Base-by-base conservation (phyloP, 1,140 invertebrate species). In the Ptiloglossa arizonensis region DNA sequence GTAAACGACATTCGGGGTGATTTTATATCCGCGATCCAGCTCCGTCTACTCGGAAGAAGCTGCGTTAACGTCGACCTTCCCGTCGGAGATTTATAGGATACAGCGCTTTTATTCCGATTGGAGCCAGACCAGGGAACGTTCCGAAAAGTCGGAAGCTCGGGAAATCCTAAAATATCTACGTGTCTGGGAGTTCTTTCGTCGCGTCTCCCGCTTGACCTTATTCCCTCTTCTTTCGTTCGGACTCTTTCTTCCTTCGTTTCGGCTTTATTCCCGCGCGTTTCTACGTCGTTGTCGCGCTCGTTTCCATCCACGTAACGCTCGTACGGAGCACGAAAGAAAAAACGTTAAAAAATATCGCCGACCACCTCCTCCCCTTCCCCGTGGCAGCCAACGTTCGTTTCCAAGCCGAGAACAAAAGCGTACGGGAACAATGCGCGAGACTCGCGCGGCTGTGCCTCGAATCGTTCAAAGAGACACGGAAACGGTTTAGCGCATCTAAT, bases 91-190 rank as follows among this genome's bases (percentile, higher is more conserved):
- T 62, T 22, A 71, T 62, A 13, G 27, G 15, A 17, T 24, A 13
- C 22, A 24, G 11, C 15, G 41, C n/a, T 72, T 60, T 72, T 48
- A 38, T 50, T 27, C n/a, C 17, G 56, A 48, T 13, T 60, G 41
- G 5, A 19, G n/a, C 6, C 41, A 35, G 38, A 9, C 8, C 22
- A 13, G 13, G 15, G n/a, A 5, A 38, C 57, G 17, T n/a, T 13
- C 5, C 22, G 32, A 64, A 72, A 72, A 63, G 4, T 72, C 57
- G 22, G 41, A 24, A 35, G 38, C 41, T 27, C 32, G 19, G n/a
- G 29, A 13, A 27, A 17, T 19, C 56, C 38, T 29, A 48, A 62
- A 60, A 71, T 63, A 63, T 29, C 64, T 52, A 52, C 48, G 46
- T 24, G 48, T 38, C 35, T 13, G 8, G 35, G 4, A 29, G 38